A percentile compares a stretch with the other conserved stretches of the same genome.
Conservation (phyloP, 2,113 vertebrate genomes). For the Echinops telfairi region DNA sequence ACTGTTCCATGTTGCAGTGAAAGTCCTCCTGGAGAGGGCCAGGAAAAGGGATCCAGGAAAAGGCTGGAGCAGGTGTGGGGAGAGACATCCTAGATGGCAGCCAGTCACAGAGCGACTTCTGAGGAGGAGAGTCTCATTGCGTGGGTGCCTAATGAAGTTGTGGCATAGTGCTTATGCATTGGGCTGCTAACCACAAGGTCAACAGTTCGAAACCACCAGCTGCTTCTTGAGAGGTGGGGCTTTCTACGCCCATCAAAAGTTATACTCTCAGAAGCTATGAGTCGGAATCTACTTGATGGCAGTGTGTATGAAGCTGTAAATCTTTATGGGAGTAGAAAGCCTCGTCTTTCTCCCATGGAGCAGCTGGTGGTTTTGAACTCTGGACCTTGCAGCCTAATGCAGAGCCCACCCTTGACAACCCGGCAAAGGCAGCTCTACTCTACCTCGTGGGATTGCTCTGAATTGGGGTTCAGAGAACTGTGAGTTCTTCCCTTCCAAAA, state of each 20-base stretch:
- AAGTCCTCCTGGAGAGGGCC: neutral
- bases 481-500: slow-evolving; percentile 22
- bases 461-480: neutral
- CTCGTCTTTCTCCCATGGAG: no score
- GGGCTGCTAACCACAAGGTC: neutral
- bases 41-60: neutral
- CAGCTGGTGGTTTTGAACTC: no score
- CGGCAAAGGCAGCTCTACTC: neutral
- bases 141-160: neutral
- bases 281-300: no score
- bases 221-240: neutral
- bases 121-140: neutral
- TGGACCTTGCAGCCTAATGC: no score
- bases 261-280: no score
- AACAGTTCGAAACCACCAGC: neutral
- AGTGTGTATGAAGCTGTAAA: no score
- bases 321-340: no score
- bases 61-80: neutral
- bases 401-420: neutral
- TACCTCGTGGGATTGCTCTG: neutral
- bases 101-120: neutral
- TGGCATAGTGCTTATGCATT: neutral
- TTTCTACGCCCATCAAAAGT: neutral
- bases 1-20: neutral
- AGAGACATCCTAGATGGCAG: neutral